Evolutionary conservation across 2,888 invertebrate species (phyloP).

Genomic region (Leptinotarsa haldemani): DNA sequence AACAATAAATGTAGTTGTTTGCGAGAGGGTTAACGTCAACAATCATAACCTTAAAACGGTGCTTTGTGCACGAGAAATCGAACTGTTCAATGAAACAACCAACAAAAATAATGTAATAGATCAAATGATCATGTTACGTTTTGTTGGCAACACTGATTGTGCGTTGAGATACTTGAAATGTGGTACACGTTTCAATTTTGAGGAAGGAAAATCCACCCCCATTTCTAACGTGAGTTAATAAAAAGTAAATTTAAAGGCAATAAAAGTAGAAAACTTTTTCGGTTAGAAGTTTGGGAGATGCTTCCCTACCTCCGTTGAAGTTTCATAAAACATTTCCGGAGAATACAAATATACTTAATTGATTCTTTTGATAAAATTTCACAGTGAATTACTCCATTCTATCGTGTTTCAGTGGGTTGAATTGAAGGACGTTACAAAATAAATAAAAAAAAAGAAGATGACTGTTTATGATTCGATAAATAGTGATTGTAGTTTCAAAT

Average conservation of each 20-base stretch:
- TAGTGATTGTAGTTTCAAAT: too few relatives aligned
- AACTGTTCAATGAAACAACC: too few relatives aligned
- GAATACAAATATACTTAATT: constrained; percentile 36
- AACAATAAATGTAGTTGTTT: neutral
- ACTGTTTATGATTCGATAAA: too few relatives aligned
- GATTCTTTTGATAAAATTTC: constrained; percentile 25
- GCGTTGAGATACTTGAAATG: neutral
- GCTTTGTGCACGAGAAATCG: too few relatives aligned
- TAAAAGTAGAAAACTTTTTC: constrained; percentile 20
- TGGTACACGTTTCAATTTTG: constrained; percentile 4
- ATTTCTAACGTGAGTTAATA: constrained; percentile 9
- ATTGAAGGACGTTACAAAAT: neutral
- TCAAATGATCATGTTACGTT: too few relatives aligned
- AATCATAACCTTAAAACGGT: neutral
- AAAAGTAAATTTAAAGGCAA: constrained; percentile 19
- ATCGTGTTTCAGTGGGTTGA: neutral
- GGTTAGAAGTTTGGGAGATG: constrained; percentile 42
- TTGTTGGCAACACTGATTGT: too few relatives aligned
- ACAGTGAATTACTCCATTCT: neutral
- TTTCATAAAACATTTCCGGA: constrained; percentile 52
- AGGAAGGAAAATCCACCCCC: neutral
- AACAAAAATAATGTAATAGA: too few relatives aligned
- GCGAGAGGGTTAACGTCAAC: neutral
- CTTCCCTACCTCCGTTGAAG: constrained; percentile 49
- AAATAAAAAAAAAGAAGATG: too few relatives aligned